A percentile compares a stretch with the other conserved stretches of the same genome.
Evolutionary conservation across 2,113 vertebrate genomes (phyloP).

Genomic region (Melozone crissalis): DNA sequence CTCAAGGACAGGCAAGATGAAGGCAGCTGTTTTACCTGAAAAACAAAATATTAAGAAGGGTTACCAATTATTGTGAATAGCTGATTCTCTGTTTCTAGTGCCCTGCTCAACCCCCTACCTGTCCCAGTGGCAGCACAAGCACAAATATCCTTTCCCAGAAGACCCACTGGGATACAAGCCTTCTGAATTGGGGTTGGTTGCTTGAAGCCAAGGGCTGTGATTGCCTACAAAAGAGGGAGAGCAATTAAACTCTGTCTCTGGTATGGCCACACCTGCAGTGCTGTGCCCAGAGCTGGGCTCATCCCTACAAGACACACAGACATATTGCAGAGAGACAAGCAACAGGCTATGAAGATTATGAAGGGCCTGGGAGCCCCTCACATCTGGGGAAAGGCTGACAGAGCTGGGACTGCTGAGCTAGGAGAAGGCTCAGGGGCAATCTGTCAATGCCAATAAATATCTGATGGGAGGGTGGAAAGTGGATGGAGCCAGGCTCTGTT

Average conservation of each 20-base stretch:
- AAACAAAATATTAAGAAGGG: not conserved
- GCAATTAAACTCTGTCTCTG: not conserved
- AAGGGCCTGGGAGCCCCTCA: not conserved
- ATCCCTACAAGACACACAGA: not conserved
- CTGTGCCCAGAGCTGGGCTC: not conserved
- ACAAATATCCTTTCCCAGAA: slow-evolving; percentile 94
- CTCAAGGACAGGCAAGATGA: slow-evolving; percentile 92
- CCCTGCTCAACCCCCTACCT: slow-evolving; percentile 67
- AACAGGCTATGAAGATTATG: accelerated
- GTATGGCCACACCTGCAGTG: not conserved
- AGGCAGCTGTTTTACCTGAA: slow-evolving; percentile 95
- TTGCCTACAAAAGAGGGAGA: slow-evolving; percentile 76
- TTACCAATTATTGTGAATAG: not conserved
- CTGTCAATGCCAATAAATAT: not conserved
- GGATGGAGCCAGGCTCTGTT: not conserved
- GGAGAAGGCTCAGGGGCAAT: not conserved
- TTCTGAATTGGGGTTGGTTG: slow-evolving; percentile 97
- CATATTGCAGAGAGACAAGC: not conserved
- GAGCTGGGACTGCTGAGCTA: not conserved
- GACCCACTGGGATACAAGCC: slow-evolving; percentile 91
- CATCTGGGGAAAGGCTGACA: not conserved
- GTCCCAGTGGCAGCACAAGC: slow-evolving; percentile 97
- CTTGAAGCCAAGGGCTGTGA: slow-evolving; percentile 90
- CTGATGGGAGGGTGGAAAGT: not conserved
- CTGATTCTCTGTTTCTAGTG: not conserved